Conservation (phyloP, 2,888 invertebrate species). For the Drosophila anceps region DNA sequence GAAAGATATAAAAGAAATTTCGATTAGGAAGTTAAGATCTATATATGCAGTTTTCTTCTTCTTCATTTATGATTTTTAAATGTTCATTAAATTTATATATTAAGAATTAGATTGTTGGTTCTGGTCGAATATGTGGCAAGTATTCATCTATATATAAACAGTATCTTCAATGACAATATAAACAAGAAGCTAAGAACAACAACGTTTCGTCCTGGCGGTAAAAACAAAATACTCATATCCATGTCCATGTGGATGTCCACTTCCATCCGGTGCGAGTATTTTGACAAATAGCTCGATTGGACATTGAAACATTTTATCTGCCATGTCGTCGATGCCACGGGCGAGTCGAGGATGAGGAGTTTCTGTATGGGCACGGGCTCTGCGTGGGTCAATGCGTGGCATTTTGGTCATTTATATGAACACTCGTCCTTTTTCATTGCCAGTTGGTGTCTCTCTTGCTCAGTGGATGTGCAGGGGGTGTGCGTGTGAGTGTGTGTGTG, state of each 20-base stretch:
- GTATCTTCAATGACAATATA: slow-evolving; percentile 6
- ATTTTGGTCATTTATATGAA: slow-evolving; percentile 83
- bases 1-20: not conserved
- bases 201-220: slow-evolving; percentile 36
- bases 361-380: slow-evolving; percentile 47
- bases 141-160: slow-evolving; percentile 10
- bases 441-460: slow-evolving; percentile 57
- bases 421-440: slow-evolving; percentile 80
- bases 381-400: slow-evolving; percentile 80
- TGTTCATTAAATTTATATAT: not conserved
- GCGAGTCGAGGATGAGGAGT: slow-evolving; percentile 25
- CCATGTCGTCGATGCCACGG: slow-evolving; percentile 76
- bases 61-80: not conserved
- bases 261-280: slow-evolving; percentile 72
- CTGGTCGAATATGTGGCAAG: slow-evolving; percentile 18
- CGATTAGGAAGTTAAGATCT: not conserved
- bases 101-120: not conserved
- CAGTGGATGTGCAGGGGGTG: slow-evolving; percentile 31
- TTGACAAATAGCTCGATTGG: slow-evolving; percentile 84
- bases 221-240: slow-evolving; percentile 46
- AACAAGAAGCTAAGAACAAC: slow-evolving; percentile 31
- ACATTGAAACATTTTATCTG: slow-evolving; percentile 84
- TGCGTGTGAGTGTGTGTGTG: slow-evolving; percentile 25
- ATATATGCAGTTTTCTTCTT: not conserved
- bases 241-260: slow-evolving; percentile 40